Conservation (phyloP, 30 jellyfish, hydroid and myxozoan species). For the Mastigias papua region DNA sequence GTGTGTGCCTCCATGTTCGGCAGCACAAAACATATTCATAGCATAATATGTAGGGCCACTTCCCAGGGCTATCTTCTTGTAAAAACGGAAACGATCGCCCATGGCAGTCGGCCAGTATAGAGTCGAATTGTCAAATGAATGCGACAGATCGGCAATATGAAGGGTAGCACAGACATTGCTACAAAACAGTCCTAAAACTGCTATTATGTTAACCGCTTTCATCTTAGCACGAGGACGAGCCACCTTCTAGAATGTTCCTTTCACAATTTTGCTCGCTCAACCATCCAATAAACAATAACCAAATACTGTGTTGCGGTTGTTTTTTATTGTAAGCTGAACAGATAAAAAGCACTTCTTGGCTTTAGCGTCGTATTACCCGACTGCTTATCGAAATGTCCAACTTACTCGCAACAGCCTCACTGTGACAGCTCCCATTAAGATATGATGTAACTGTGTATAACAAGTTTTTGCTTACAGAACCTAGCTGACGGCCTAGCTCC, state of each 20-base stretch:
- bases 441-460: too few relatives aligned
- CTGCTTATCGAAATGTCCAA: too few relatives aligned
- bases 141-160: slow-evolving; percentile 49
- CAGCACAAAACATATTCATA: slow-evolving; percentile 72
- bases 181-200: background rate
- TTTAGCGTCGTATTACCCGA: too few relatives aligned
- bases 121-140: slow-evolving; percentile 66
- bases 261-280: too few relatives aligned
- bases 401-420: too few relatives aligned
- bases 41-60: slow-evolving; percentile 37
- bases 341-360: too few relatives aligned
- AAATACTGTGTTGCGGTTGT: too few relatives aligned
- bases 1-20: slow-evolving; percentile 98
- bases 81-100: slow-evolving; percentile 62
- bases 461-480: too few relatives aligned
- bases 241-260: background rate
- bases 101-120: slow-evolving; percentile 71
- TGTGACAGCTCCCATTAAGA: too few relatives aligned
- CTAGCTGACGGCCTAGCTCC: too few relatives aligned
- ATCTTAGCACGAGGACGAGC: background rate
- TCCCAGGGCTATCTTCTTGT: slow-evolving; percentile 2
- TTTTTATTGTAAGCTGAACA: too few relatives aligned
- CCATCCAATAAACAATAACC: too few relatives aligned
- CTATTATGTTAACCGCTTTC: background rate
- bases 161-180: background rate